Evolutionary conservation across 2,888 invertebrate species (phyloP), one percentile per base, ranked within the genome.

Genomic region (Phymatocera aterrima): DNA sequence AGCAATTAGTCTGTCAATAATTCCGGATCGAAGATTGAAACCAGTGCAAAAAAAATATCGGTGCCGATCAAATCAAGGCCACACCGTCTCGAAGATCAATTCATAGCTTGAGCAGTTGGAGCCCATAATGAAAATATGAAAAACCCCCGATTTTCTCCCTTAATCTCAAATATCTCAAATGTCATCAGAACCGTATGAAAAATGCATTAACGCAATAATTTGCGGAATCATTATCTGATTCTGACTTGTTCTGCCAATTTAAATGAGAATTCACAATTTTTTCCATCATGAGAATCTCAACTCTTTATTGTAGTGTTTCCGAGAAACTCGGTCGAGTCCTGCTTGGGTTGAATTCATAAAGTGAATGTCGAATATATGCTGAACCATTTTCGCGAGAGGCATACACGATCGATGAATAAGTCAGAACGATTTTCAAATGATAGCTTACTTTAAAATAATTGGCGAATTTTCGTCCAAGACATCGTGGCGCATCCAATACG

Each of bases 401-500:
- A 10, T 1, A 64, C 5, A 10, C 5, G 28, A 46, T 46, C 12
- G 43, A 21, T 6, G 12, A 43, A 68, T 43, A 28, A 46, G 24
- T n/a, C 46, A 2, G 12, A 40, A n/a, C 24, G 28, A 24, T 68
- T 43, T 46, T 2, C 10, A n/a, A 46, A 12, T 68, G 21, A 40
- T 40, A 43, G 81, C 80, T 84, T 83, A 84, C 84, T 81, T 79
- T 78, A 83, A 81, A 78, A 83, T 80, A 79, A 78, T 80, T 12
- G 81, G 81, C 28, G 81, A 82, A 77, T 84, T 79, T 57, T 83
- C 80, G 54, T 80, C 64, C 64, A 83, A 82, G 78, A 90, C 89
- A 79, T 93, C 93, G 85, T 92, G 91, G 81, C 91, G 92, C 80
- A 94, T 91, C 94, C 94, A 94, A 43, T 93, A 91, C 28, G 92